Percentiles rank a stretch among this genome's conserved stretches.
phyloP scores from a whole-genome alignment of 2,113 vertebrate species.

The Probosciger aterrimus region DNA sequence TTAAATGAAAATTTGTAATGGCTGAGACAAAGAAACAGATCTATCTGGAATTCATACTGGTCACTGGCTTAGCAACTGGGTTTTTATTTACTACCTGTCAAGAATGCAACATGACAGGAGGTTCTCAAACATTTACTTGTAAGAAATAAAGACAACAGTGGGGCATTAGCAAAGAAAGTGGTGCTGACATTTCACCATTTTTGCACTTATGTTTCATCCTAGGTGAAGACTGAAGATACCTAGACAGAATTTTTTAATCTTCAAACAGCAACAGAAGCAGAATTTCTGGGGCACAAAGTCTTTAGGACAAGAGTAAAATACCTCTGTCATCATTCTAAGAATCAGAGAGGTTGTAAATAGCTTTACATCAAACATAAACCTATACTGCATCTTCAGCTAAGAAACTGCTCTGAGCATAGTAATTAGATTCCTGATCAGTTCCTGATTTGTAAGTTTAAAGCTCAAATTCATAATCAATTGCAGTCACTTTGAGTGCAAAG shows the following conservation, averaged over 20 bases:
- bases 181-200: neutral
- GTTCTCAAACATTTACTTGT: neutral
- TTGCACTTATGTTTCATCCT: neutral
- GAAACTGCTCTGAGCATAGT: neutral
- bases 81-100: neutral
- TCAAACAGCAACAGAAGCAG: neutral
- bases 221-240: neutral
- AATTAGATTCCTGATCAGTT: neutral
- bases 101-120: neutral
- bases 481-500: neutral
- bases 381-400: neutral
- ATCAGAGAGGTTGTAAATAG: neutral
- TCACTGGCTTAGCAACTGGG: neutral
- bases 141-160: neutral
- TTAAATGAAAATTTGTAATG: neutral
- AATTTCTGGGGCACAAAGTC: neutral
- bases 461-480: neutral
- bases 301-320: neutral
- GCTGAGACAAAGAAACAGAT: neutral
- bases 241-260: neutral
- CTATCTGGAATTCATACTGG: neutral
- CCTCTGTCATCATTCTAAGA: neutral
- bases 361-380: neutral
- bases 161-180: neutral
- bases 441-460: neutral